phyloP scores from a whole-genome alignment of 2,113 vertebrate genomes.

The Eptesicus fuscus region DNA sequence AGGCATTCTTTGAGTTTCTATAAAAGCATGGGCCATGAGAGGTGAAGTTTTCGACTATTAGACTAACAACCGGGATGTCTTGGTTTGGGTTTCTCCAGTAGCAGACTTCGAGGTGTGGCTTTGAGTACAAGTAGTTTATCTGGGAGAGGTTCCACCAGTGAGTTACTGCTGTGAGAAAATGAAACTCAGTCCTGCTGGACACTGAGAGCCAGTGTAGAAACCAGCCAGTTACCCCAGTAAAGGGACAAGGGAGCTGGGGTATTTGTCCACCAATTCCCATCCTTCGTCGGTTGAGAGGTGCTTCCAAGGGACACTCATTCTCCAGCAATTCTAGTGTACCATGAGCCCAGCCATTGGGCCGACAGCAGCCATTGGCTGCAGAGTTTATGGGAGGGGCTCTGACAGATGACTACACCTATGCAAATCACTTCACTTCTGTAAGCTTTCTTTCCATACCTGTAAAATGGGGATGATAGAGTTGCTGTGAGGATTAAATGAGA shows the following conservation, averaged over 20 bases:
- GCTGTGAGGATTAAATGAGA: not conserved
- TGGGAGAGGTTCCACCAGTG: not conserved
- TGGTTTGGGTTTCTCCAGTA: not conserved
- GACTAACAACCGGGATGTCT: not conserved
- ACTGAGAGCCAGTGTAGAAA: not conserved
- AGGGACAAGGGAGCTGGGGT: not conserved
- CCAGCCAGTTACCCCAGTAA: not conserved
- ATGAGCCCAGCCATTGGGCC: not conserved
- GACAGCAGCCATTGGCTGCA: not conserved
- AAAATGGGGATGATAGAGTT: not conserved
- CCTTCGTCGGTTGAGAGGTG: not conserved
- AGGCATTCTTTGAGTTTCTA: not conserved
- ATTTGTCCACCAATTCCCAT: not conserved
- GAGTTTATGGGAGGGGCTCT: not conserved
- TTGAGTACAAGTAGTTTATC: not conserved
- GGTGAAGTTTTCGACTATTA: not conserved
- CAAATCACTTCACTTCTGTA: not conserved
- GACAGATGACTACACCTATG: accelerated
- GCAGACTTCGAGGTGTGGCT: not conserved
- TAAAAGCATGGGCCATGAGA: not conserved
- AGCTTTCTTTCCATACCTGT: not conserved
- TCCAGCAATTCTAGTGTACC: not conserved
- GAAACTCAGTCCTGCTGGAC: not conserved
- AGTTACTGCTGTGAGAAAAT: not conserved
- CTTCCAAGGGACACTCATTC: not conserved